phyloP scores from a whole-genome alignment of 35 echinoderm and acorn worm species.

The Holothuria glaberrima region DNA sequence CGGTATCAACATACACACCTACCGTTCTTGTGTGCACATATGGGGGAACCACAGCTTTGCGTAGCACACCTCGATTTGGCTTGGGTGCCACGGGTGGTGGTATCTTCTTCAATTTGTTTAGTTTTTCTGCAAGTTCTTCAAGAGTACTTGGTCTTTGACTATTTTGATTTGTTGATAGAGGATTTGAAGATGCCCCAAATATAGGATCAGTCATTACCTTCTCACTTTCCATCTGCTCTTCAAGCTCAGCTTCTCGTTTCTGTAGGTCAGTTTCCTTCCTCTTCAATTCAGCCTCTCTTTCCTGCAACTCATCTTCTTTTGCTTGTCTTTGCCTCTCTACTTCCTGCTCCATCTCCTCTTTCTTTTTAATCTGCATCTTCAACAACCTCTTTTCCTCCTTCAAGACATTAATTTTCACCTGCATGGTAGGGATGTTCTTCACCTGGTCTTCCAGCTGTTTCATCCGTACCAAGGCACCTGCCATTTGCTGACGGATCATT shows the following conservation, averaged over 20 bases:
- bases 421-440: slow-evolving; percentile 87
- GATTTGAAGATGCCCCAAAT: no score
- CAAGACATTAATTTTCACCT: slow-evolving; percentile 88
- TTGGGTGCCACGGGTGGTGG: slow-evolving; percentile 50
- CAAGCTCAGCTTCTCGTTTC: neutral
- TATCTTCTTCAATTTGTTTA: slow-evolving; percentile 31
- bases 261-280: neutral
- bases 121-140: slow-evolving; percentile 47
- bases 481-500: slow-evolving; percentile 92
- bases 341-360: slow-evolving; percentile 34
- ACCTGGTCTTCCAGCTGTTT: slow-evolving; percentile 93
- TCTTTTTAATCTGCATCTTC: slow-evolving; percentile 83
- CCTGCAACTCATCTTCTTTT: neutral
- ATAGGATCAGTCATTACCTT: neutral
- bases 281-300: slow-evolving; percentile 7
- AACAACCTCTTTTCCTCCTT: slow-evolving; percentile 97
- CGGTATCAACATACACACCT: slow-evolving; percentile 69
- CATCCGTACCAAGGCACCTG: slow-evolving; percentile 71
- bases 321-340: neutral
- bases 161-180: neutral
- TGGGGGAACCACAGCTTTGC: slow-evolving; percentile 34
- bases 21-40: slow-evolving; percentile 64
- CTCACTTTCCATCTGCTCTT: neutral
- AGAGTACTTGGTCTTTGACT: slow-evolving; percentile 38
- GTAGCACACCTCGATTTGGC: neutral